These are phyloP conservation scores for Malacoraja senta DNA, from an alignment of 2,797 vertebrate genomes.

Conservation along the genomic window DNA sequence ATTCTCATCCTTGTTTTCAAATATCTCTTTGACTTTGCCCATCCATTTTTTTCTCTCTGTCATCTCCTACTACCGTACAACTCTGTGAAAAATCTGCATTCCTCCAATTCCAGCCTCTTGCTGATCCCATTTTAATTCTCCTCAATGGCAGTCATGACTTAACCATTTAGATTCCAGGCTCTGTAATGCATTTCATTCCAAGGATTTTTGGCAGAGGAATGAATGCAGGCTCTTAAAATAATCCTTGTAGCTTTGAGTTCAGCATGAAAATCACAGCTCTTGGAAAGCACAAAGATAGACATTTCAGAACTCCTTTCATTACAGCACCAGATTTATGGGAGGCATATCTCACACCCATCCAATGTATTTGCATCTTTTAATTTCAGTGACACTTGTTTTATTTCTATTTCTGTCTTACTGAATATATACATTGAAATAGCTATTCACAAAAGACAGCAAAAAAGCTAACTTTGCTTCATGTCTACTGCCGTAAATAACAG, in stretches of 20 bases:
- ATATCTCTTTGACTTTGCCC: not conserved
- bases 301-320: not conserved
- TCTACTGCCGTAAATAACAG: not conserved
- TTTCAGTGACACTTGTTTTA: not conserved
- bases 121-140: not conserved
- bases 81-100: not conserved
- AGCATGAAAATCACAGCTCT: not conserved
- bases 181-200: not conserved
- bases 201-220: not conserved
- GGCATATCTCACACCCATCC: not conserved
- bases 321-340: not conserved
- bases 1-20: not conserved
- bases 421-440: not conserved
- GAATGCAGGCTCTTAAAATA: not conserved
- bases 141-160: not conserved
- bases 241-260: not conserved
- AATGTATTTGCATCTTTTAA: not conserved
- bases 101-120: not conserved
- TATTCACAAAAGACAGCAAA: not conserved
- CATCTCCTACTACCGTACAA: not conserved
- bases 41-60: not conserved
- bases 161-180: not conserved
- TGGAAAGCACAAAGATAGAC: not conserved
- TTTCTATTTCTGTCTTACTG: not conserved
- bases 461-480: not conserved